These are phyloP conservation scores for Colletes latitarsis DNA, from an alignment of 1,140 invertebrate species.

Conservation along the genomic window DNA sequence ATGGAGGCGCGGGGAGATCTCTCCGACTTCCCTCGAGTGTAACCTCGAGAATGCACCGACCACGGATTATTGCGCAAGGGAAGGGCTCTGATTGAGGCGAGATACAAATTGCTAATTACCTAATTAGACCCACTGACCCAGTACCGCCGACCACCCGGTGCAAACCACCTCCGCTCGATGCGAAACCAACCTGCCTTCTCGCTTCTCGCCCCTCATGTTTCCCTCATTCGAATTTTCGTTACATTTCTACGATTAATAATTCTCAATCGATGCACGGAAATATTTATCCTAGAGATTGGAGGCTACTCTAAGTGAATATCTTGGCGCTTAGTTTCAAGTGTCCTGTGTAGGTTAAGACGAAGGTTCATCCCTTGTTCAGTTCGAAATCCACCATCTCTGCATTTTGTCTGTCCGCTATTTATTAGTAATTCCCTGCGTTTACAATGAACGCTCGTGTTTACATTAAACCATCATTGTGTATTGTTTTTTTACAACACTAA, in stretches of 20 bases:
- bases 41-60: slow-evolving; percentile 20
- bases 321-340: too few relatives aligned
- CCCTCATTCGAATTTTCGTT: slow-evolving; percentile 21
- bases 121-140: slow-evolving; percentile 75
- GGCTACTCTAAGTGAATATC: too few relatives aligned
- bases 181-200: slow-evolving; percentile 36
- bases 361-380: too few relatives aligned
- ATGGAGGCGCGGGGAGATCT: background rate
- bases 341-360: too few relatives aligned
- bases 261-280: slow-evolving; percentile 20
- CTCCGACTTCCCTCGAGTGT: slow-evolving; percentile 1
- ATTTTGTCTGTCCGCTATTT: too few relatives aligned
- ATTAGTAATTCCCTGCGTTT: too few relatives aligned
- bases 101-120: slow-evolving; percentile 75
- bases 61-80: slow-evolving; percentile 47
- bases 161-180: slow-evolving; percentile 20
- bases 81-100: slow-evolving; percentile 60
- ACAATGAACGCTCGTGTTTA: too few relatives aligned
- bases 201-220: slow-evolving; percentile 35
- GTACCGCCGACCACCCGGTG: slow-evolving; percentile 61
- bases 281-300: too few relatives aligned
- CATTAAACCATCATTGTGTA: too few relatives aligned
- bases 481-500: too few relatives aligned
- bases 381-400: too few relatives aligned
- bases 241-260: slow-evolving; percentile 12